These are phyloP conservation scores for Psittacus erithacus DNA, from an alignment of 2,113 vertebrate species.

Conservation along the genomic window DNA sequence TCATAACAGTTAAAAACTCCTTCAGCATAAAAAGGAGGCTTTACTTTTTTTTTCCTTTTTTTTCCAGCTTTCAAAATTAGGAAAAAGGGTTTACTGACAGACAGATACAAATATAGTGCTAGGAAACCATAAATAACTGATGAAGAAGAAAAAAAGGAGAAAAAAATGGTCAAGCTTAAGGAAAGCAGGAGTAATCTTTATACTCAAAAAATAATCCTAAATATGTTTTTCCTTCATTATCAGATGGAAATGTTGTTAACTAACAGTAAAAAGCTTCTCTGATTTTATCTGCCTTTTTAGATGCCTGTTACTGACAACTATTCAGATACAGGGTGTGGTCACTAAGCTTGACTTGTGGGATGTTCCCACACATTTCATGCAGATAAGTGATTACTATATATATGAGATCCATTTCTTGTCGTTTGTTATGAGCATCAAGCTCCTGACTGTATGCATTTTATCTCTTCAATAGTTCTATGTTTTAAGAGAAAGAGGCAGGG, in stretches of 20 bases:
- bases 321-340: neutral
- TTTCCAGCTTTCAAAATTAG: neutral
- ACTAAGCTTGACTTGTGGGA: fast-evolving
- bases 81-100: neutral
- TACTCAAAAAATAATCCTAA: neutral
- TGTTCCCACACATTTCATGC: neutral
- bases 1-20: neutral
- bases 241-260: neutral
- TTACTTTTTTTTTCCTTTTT: neutral
- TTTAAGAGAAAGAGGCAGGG: too few species aligned
- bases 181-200: neutral
- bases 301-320: neutral
- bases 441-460: neutral
- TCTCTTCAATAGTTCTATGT: neutral
- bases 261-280: neutral
- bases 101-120: neutral
- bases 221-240: neutral
- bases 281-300: neutral
- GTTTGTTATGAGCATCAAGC: neutral
- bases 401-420: neutral
- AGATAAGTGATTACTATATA: neutral
- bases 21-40: neutral
- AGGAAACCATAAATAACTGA: neutral
- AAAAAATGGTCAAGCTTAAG: neutral
- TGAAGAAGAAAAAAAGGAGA: neutral